Conservation (phyloP, 1,140 invertebrate genomes). For the Rhopalosiphum padi region DNA sequence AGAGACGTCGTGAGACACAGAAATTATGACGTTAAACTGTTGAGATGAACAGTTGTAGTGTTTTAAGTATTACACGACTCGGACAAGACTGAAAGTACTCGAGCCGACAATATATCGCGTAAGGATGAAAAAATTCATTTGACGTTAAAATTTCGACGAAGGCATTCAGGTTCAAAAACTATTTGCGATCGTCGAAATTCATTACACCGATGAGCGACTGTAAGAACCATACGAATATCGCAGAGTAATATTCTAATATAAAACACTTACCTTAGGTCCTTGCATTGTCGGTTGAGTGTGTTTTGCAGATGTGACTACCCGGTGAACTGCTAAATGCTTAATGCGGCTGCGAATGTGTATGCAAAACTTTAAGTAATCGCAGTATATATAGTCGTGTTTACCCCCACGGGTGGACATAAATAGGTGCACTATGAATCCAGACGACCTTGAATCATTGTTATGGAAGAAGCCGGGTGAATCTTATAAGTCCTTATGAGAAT, state of each 20-base stretch:
- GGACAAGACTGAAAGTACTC: too few relatives aligned
- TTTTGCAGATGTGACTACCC: not conserved
- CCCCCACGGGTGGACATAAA: constrained; percentile 21
- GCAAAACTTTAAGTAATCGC: not conserved
- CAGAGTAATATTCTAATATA: not conserved
- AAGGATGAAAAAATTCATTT: too few relatives aligned
- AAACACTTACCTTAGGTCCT: not conserved
- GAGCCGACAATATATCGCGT: too few relatives aligned
- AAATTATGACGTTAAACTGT: too few relatives aligned
- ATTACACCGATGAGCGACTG: too few relatives aligned
- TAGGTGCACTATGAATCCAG: not conserved
- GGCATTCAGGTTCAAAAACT: too few relatives aligned
- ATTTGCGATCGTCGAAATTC: too few relatives aligned
- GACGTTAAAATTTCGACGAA: too few relatives aligned
- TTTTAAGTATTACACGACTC: not conserved
- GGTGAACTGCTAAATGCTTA: not conserved
- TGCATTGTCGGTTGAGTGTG: not conserved
- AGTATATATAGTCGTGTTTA: constrained; percentile 11
- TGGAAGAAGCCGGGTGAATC: constrained; percentile 13
- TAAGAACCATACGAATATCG: not conserved
- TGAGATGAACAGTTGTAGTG: not conserved
- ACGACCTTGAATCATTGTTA: constrained; percentile 18
- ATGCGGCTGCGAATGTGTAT: not conserved
- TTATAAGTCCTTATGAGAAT: not conserved
- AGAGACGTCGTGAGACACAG: not conserved